phyloP scores from a whole-genome alignment of 2,888 invertebrate species.

The Drosophila maculinotata region DNA sequence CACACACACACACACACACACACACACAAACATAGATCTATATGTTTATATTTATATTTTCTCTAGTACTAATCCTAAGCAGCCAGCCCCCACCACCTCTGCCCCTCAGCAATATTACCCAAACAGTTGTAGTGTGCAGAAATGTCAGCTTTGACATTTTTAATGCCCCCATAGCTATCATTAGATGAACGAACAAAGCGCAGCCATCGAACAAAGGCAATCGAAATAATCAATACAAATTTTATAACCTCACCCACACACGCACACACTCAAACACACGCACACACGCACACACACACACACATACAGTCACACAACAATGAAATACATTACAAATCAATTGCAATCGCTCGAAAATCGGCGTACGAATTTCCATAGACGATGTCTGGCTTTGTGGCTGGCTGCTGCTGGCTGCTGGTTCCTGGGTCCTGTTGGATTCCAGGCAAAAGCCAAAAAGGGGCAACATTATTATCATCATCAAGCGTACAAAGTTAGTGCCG shows the following conservation, averaged over 20 bases:
- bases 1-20: not conserved
- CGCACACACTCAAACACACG: slow-evolving; percentile 16
- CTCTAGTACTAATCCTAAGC: slow-evolving; percentile 40
- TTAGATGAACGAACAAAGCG: slow-evolving; percentile 77
- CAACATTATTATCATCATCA: slow-evolving; percentile 79
- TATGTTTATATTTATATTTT: slow-evolving; percentile 32
- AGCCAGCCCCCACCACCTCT: slow-evolving; percentile 3
- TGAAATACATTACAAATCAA: slow-evolving; percentile 81
- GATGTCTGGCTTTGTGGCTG: slow-evolving; percentile 70
- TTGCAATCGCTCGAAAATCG: slow-evolving; percentile 81
- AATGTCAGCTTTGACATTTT: slow-evolving; percentile 71
- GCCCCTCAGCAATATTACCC: not conserved
- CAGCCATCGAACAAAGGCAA: slow-evolving; percentile 75
- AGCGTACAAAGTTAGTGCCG: slow-evolving; percentile 78
- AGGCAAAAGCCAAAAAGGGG: slow-evolving; percentile 61
- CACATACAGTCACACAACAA: slow-evolving; percentile 57
- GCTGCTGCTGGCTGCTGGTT: slow-evolving; percentile 17
- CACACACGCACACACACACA: slow-evolving; percentile 18
- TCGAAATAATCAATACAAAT: slow-evolving; percentile 81
- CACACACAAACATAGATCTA: slow-evolving; percentile 4
- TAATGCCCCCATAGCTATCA: slow-evolving; percentile 79
- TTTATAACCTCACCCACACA: slow-evolving; percentile 62
- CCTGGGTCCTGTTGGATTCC: slow-evolving; percentile 17
- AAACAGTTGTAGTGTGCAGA: slow-evolving; percentile 27
- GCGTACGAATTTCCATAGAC: slow-evolving; percentile 79